phyloP scores from a whole-genome alignment of 2,888 invertebrate species.

The Phania funesta region DNA sequence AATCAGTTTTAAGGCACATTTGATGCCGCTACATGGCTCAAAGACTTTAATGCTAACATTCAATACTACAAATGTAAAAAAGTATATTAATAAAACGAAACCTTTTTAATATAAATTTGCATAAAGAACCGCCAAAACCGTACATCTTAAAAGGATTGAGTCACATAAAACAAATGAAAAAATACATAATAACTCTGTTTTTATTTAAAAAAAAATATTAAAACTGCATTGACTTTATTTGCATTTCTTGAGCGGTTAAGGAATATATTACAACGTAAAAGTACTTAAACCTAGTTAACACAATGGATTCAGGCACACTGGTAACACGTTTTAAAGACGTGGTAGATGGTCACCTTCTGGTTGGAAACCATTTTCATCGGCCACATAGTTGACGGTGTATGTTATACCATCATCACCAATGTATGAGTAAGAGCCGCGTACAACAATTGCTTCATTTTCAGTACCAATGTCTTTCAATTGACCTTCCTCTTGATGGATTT shows the following conservation, averaged over 20 bases:
- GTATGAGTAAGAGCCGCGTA: slow-evolving; percentile 84
- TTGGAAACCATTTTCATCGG: slow-evolving; percentile 80
- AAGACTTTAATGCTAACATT: too few relatives aligned
- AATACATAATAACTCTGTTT: too few relatives aligned
- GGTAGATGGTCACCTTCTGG: slow-evolving; percentile 80
- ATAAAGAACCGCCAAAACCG: too few relatives aligned
- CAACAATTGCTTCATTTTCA: slow-evolving; percentile 83
- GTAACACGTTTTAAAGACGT: slow-evolving; percentile 69
- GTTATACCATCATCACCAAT: slow-evolving; percentile 83
- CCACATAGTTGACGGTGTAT: slow-evolving; percentile 81
- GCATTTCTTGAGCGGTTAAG: slow-evolving; percentile 1
- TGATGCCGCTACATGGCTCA: too few relatives aligned
- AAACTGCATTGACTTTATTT: slow-evolving; percentile 41
- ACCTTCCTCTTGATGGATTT: slow-evolving; percentile 83
- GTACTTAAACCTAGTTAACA: slow-evolving; percentile 76
- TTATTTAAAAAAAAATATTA: slow-evolving; percentile 16
- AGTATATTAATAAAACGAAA: too few relatives aligned
- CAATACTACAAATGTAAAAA: too few relatives aligned
- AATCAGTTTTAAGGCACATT: too few relatives aligned
- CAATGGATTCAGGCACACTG: slow-evolving; percentile 49
- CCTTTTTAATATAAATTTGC: too few relatives aligned
- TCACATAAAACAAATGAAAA: too few relatives aligned
- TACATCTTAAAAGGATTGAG: too few relatives aligned
- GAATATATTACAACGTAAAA: background rate
- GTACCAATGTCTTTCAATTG: slow-evolving; percentile 83